Evolutionary conservation across 1,140 invertebrate genomes (phyloP).

Genomic region (Orussus abietinus): DNA sequence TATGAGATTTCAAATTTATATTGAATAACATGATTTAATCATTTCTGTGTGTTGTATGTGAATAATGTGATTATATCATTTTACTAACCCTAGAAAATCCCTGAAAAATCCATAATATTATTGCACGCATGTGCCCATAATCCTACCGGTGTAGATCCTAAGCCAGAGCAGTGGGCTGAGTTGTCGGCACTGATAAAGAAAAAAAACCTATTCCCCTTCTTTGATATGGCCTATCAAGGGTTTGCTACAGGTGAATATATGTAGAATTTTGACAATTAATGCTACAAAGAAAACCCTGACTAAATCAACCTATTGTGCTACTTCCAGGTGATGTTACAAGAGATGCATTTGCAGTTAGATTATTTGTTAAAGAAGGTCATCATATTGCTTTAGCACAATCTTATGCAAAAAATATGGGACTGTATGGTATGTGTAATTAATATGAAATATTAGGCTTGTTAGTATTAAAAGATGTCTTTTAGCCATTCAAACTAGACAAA

Average conservation of each 20-base stretch:
- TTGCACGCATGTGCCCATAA: constrained; percentile 99
- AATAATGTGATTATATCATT: constrained; percentile 19
- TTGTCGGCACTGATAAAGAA: constrained; percentile 72
- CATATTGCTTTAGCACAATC: constrained; percentile 89
- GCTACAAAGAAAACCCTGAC: constrained; percentile 6
- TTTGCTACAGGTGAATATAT: constrained; percentile 80
- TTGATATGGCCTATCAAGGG: constrained; percentile 99
- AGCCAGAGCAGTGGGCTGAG: constrained; percentile 87
- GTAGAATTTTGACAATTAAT: constrained; percentile 9
- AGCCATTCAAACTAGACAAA: too few species aligned
- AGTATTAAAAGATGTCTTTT: not conserved
- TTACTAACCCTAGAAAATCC: constrained; percentile 86
- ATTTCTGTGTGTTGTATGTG: constrained; percentile 6
- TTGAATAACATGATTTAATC: constrained; percentile 11
- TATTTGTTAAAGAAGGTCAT: constrained; percentile 92
- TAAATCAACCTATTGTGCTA: constrained; percentile 13
- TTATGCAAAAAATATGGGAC: constrained; percentile 98
- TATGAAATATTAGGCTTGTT: not conserved
- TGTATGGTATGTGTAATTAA: constrained; percentile 65
- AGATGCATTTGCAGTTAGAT: constrained; percentile 86
- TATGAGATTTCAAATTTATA: constrained; percentile 5
- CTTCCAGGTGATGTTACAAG: constrained; percentile 73
- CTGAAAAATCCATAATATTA: constrained; percentile 87
- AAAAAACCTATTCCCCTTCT: constrained; percentile 90
- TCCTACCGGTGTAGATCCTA: constrained; percentile 97